Evolutionary conservation across 1,140 invertebrate genomes (phyloP), one percentile per base, ranked within the genome.

Genomic region (Steinernema feltiae): DNA sequence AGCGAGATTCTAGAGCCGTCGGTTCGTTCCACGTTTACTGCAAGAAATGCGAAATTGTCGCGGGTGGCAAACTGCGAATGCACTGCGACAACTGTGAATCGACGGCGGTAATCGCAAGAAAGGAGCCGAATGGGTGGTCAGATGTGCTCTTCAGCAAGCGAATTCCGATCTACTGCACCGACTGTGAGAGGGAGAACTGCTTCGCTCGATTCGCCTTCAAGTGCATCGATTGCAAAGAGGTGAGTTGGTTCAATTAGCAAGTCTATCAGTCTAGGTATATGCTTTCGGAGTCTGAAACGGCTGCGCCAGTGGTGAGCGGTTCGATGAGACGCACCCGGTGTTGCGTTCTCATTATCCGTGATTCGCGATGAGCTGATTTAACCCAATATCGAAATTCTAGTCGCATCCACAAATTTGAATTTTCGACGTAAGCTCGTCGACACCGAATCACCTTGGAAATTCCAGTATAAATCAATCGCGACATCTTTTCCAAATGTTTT

Each of bases 11-110:
- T 0, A 32, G 53, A 29, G 48, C 70, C 70, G 17, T 78, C 12
- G 74, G 74, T 18, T 79, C 76, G 18, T 78, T 78, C 41, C 75
- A 76, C 48, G 75, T 76, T 7, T 78, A 74, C 73, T 78, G 77
- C 48, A 78, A 78, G 31, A 35, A 18, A 29, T 78, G 77, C 73
- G 74, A 77, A 17, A 48, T 69, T 21, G 69, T 78, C 1, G 30
- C 30, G 7, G 3, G 35, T 24, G 77, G 73, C n/a, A 78, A 78
- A 48, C 70, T 78, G 21, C 35, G 77, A 18, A 74, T 78, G 35
- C 76, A 78, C 41, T 78, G 77, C 30, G 70, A 48, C 18, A 76
- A 69, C 12, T 78, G 77, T 30, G 30, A 32, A 0, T 71, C 75
- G 1, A 31, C 73, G 18, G 70, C 77, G 2, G 74, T 78, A 2